phyloP scores from a whole-genome alignment of 2,113 vertebrate species.

The Sceloporus tristichus region DNA sequence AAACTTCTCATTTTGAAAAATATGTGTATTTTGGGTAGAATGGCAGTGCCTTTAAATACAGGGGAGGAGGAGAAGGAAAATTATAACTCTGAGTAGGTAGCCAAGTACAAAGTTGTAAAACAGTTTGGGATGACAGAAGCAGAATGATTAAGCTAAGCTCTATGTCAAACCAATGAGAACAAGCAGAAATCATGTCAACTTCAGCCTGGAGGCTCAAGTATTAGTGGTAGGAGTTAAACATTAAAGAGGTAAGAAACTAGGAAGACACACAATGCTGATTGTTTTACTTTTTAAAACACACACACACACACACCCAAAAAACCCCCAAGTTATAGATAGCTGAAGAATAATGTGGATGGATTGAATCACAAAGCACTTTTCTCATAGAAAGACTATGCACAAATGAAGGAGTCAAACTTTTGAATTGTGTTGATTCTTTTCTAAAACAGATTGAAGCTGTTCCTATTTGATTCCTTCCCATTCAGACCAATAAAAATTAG shows the following conservation, averaged over 20 bases:
- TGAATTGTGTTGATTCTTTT: neutral
- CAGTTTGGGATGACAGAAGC: neutral
- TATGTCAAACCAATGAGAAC: neutral
- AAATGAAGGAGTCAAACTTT: neutral
- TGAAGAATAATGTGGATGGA: no score
- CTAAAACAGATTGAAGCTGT: neutral
- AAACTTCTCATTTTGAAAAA: neutral
- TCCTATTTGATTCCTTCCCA: neutral
- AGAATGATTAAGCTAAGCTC: neutral
- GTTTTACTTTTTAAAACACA: no score
- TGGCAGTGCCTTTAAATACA: neutral
- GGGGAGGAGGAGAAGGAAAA: neutral
- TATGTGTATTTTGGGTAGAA: neutral
- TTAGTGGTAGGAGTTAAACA: neutral
- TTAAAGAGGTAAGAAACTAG: neutral
- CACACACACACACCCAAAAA: no score
- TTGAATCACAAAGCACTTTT: neutral
- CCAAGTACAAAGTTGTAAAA: neutral
- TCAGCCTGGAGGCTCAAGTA: neutral
- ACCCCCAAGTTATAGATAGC: no score
- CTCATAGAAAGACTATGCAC: no score
- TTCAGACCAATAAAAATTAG: neutral
- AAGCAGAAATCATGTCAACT: neutral
- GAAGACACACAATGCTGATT: neutral
- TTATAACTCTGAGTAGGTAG: neutral